Evolutionary conservation across 2,797 vertebrate genomes (phyloP), one percentile per base, ranked within the genome.

Genomic region (Gadopsis bispinosus): DNA sequence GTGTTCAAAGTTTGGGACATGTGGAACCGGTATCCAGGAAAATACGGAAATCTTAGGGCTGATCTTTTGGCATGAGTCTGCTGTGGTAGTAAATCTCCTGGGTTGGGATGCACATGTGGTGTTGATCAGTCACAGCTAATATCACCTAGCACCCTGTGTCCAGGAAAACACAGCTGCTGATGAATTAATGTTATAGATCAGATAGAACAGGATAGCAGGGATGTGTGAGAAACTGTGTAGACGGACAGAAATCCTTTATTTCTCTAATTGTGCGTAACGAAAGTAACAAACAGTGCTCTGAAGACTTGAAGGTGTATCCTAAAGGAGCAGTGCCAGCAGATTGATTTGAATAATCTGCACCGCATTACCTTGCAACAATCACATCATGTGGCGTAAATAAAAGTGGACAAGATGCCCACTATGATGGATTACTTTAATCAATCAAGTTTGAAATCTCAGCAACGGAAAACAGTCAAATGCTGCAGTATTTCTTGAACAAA

Each of bases 101-200:
- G 41, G 74, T 79, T 81, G 35, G 64, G 86, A 87, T 89, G 77
- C 80, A 87, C 89, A 92, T 89, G 84, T 93, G 93, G 77, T 88
- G 78, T 84, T 89, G 87, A 90, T 93, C 89, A 92, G 92, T 94
- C 92, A 93, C 89, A 90, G 90, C 81, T 88, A 91, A 92, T 89
- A 91, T 91, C 89, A 88, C 81, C 84, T 82, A 81, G 83, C 86
- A 84, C 81, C 85, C 85, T 81, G 78, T 75, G 75, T 87, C 68
- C 83, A 87, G 79, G 83, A 78, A 87, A 91, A 89, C 89, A 84
- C 92, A 93, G 90, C 91, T 94, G 93, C 81, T 80, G 77, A 79
- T 73, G 79, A 87, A 87, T 88, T 79, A 83, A 83, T 78, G 84
- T 77, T 76, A 64, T 79, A 81, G 79, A 88, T 91, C 79, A 85